Evolutionary conservation across 2,113 vertebrate species (phyloP).

Genomic region (Poecilia latipinna): DNA sequence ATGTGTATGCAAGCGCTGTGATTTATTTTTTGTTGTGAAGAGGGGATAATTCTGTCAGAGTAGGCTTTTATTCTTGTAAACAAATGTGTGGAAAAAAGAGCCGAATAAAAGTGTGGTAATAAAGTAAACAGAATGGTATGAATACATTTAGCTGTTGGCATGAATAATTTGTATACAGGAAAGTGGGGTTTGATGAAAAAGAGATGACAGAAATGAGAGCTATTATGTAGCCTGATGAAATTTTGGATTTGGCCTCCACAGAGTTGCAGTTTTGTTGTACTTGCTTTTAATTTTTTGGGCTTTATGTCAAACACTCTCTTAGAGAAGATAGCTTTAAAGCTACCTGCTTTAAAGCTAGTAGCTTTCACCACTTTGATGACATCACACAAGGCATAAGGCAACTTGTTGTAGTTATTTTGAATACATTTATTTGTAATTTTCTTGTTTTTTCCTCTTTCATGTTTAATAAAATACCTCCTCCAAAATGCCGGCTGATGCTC

Average conservation of each 20-base stretch:
- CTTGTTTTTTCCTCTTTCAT: neutral
- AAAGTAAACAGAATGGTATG: slow-evolving; percentile 81
- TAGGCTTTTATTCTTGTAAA: slow-evolving; percentile 83
- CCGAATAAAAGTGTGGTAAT: slow-evolving; percentile 78
- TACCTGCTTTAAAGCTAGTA: no score
- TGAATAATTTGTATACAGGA: slow-evolving; percentile 77
- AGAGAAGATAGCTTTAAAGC: no score
- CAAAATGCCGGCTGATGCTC: neutral
- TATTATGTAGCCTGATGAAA: slow-evolving; percentile 50
- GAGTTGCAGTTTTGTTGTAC: slow-evolving; percentile 29
- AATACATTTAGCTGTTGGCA: slow-evolving; percentile 77
- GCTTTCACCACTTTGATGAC: neutral
- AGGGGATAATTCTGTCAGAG: slow-evolving; percentile 81
- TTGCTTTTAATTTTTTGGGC: slow-evolving; percentile 20
- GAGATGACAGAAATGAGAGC: slow-evolving; percentile 64
- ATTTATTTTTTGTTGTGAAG: slow-evolving; percentile 79
- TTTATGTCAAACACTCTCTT: neutral
- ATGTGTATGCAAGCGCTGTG: slow-evolving; percentile 76
- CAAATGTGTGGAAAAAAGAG: slow-evolving; percentile 77
- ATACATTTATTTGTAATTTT: neutral
- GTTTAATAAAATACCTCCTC: neutral
- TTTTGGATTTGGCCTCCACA: slow-evolving; percentile 21
- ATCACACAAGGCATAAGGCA: neutral
- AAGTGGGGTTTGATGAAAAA: slow-evolving; percentile 62
- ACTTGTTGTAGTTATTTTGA: neutral